Base-by-base conservation (phyloP, 2,797 vertebrate species). In the Enteromius thamalakanensis region DNA sequence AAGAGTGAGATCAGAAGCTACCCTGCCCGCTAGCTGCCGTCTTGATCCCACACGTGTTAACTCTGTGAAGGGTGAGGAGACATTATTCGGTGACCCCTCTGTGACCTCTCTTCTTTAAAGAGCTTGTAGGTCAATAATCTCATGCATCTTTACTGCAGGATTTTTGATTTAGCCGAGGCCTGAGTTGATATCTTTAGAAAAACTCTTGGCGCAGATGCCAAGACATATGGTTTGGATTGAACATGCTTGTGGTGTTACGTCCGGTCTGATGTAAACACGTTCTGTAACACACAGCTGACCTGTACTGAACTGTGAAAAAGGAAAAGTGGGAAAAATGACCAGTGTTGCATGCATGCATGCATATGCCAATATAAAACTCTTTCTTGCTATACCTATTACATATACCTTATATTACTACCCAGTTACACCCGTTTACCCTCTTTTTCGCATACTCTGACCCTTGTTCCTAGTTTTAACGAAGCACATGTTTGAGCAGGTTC, bases 401-500 rank as follows among this genome's bases (percentile, higher is more conserved):
- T 42, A 42, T 42, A 37, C 34, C 1, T 67, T 53, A 71, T 64
- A 51, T 34, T 32, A 17, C 10, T 62, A 14, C 45, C 75, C 65
- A 79, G 60, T 79, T 79, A 68, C 23, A 84, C 68, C 81, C 65
- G 83, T 84, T 84, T 85, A 74, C 67, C 21, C 21, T 64, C 67
- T 47, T 80, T 72, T 79, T 87, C 78, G 84, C 23, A 0, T 69
- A 65, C 37, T 55, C 79, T 81, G 75, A 86, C 83, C 67, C 75
- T 67, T 81, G 64, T 71, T 74, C 65, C 42, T 84, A 68, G 80
- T 76, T 64, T 88, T 82, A 34, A 77, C 53, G 62, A 81, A 90
- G 89, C 91, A 90, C 93, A 91, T 93, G 92, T 90, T 86, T 60
- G 53, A 70, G 58, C 89, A 86, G 90, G 95, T 94, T 95, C 95